Base-by-base conservation (phyloP, 2,888 invertebrate species). In the Chalcis sispes region DNA sequence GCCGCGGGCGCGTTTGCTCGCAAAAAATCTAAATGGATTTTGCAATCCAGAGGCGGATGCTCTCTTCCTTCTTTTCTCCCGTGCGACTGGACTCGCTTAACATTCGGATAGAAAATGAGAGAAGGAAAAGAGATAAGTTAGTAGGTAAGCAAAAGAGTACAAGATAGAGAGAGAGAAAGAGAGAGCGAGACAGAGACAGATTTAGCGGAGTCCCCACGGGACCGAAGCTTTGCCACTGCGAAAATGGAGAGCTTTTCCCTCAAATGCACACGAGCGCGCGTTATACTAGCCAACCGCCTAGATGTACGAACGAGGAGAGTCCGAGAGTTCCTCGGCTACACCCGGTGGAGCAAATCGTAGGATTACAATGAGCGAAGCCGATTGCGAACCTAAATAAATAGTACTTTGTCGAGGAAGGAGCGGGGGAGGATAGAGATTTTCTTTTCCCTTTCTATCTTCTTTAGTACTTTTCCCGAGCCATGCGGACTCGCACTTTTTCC, bases 331-430 rank as follows among this genome's bases (percentile, higher is more conserved):
- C 32, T 64, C 70, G 56, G 48, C 64, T 25, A n/a, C 29, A 25
- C 52, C 20, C 5, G n/a, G 3, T 8, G 18, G 48, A 61, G 71
- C 62, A 52, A 78, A 70, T 76, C 70, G 52, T 56, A 20, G 65
- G 71, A 76, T 78, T 71, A 78, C 71, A 76, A 76, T 73, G 70
- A 64, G 74, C 46, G 69, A 72, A 77, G 79, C 77, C 79, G 78
- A 79, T 79, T 78, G 79, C 79, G 77, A 81, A 78, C 80, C 80
- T 81, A 81, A 81, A 80, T 80, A 81, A 81, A 81, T 78, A 81
- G 65, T 75, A 79, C n/a, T n/a, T 42, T 36, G 13, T 42, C 13
- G 15, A 42, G 2, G 15, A 42, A 42, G 2, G 15, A 42, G 10
- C 27, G 56, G 8, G 23, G n/a, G 4, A 42, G 58, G 2, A 13